phyloP scores from a whole-genome alignment of 2,797 vertebrate genomes.

The Muraenolepis orangiensis region DNA sequence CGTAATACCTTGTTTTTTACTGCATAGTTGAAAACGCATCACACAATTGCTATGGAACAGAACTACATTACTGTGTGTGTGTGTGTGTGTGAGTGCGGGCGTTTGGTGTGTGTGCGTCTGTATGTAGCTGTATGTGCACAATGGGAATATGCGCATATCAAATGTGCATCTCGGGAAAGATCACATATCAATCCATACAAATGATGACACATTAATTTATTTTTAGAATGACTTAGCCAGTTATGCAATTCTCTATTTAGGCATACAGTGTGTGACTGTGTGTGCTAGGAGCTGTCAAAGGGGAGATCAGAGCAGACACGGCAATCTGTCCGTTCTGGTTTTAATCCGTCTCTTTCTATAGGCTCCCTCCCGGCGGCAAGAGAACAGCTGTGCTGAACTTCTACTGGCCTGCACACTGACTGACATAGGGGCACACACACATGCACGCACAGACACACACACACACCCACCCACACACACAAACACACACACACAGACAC shows the following conservation, averaged over 20 bases:
- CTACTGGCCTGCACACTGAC: constrained; percentile 1
- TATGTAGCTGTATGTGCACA: not conserved
- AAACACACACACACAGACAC: too few species aligned
- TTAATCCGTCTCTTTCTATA: not conserved
- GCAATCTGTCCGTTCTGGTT: not conserved
- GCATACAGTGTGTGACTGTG: constrained; percentile 4
- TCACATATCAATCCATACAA: not conserved
- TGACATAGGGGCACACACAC: not conserved
- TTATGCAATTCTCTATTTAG: constrained; percentile 12
- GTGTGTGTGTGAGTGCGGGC: too few species aligned
- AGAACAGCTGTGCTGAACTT: constrained; percentile 4
- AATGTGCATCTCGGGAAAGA: not conserved
- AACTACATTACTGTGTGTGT: not conserved
- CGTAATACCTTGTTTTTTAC: not conserved
- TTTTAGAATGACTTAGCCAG: not conserved
- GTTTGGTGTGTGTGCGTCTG: not conserved
- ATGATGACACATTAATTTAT: not conserved
- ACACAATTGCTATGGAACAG: not conserved
- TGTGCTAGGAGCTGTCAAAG: constrained; percentile 11
- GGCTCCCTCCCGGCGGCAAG: not conserved
- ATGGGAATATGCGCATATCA: not conserved
- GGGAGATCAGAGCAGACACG: constrained; percentile 15
- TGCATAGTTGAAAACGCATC: not conserved
- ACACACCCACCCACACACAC: not conserved
- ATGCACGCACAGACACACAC: not conserved